Percentiles rank a stretch among this genome's conserved stretches.
Evolutionary conservation across 2,888 invertebrate species (phyloP).

Genomic region (Zeuzera pyrina): DNA sequence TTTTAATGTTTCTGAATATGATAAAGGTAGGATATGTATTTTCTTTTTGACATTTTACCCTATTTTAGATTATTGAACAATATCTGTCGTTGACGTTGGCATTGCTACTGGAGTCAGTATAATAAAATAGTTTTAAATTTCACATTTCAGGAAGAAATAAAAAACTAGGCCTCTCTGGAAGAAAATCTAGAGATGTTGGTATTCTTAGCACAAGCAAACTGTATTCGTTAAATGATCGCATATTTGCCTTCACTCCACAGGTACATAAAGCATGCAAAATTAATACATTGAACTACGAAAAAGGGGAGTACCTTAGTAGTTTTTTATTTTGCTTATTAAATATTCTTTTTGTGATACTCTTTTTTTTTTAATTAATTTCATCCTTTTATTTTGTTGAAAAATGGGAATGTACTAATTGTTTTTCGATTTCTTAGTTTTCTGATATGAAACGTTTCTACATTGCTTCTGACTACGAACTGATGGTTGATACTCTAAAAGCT

Average conservation of each 20-base stretch:
- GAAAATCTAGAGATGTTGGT: conserved; percentile 96
- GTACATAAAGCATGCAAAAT: no score
- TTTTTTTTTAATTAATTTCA: background rate
- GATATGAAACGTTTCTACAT: conserved; percentile 99
- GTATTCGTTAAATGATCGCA: conserved; percentile 94
- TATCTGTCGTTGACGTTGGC: no score
- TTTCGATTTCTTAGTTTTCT: conserved; percentile 83
- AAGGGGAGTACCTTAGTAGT: no score
- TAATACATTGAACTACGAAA: no score
- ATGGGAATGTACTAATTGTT: conserved; percentile 7
- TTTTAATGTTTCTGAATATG: no score
- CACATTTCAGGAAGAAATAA: conserved; percentile 85
- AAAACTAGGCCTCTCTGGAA: conserved; percentile 93
- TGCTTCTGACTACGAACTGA: conserved; percentile 97
- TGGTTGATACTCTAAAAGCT: conserved; percentile 97
- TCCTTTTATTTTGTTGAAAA: no score
- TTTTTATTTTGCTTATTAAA: conserved; percentile 12
- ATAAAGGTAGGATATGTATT: no score
- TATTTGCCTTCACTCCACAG: conserved; percentile 99
- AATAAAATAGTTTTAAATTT: background rate
- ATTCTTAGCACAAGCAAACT: conserved; percentile 98
- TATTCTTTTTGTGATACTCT: background rate
- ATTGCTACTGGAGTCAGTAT: background rate
- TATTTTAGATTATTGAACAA: no score
- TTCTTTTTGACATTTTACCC: background rate